phyloP scores from a whole-genome alignment of 2,797 vertebrate species.

The Enteromius trimaculatus region DNA sequence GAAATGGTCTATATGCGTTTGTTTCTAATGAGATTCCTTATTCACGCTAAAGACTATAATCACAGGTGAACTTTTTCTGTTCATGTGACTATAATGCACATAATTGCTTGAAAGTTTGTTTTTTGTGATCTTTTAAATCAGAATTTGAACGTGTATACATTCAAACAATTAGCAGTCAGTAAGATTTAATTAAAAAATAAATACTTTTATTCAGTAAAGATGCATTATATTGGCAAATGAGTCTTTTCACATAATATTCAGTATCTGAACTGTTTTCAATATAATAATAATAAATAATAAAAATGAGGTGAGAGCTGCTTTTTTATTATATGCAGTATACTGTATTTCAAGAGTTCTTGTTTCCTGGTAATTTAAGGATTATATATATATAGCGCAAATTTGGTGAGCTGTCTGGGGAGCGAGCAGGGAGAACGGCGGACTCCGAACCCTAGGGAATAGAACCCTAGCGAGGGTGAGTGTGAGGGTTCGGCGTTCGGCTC shows the following conservation, averaged over 20 bases:
- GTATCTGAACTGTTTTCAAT: neutral
- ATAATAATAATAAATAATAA: too few relatives aligned
- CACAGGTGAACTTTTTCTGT: neutral
- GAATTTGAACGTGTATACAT: neutral
- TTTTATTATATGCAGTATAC: too few relatives aligned
- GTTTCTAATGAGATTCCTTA: slow-evolving; percentile 19
- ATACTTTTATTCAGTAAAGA: neutral
- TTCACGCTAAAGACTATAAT: neutral
- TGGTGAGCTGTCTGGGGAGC: too few relatives aligned
- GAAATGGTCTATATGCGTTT: neutral
- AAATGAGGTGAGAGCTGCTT: too few relatives aligned
- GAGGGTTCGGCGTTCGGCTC: too few relatives aligned
- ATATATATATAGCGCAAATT: too few relatives aligned
- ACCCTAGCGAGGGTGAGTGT: too few relatives aligned
- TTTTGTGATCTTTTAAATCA: neutral
- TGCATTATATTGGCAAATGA: neutral
- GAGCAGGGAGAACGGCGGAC: too few relatives aligned
- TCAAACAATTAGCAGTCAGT: neutral
- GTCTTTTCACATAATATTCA: neutral
- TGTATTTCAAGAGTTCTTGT: too few relatives aligned
- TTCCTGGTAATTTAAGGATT: too few relatives aligned
- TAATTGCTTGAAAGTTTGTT: neutral
- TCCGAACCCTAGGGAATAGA: too few relatives aligned
- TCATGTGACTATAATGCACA: neutral
- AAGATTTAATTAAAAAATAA: neutral